Evolutionary conservation across 2,797 vertebrate species (phyloP), one percentile per base, ranked within the genome.

Genomic region (Schizothorax lantsangensis): DNA sequence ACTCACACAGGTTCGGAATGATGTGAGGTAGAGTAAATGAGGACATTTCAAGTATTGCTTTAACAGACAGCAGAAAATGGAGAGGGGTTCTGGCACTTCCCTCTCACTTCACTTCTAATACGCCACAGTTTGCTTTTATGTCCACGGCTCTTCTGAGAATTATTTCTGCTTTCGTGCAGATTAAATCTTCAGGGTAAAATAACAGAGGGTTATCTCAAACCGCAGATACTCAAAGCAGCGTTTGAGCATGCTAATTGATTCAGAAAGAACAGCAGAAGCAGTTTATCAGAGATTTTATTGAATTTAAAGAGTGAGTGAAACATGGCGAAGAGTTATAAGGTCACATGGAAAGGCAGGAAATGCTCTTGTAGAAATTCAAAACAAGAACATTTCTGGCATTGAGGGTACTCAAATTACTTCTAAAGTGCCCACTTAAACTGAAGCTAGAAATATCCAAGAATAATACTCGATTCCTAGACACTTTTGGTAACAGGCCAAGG

Each of bases 401-500:
- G 38, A 86, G 68, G 54, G 66, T 91, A 85, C 52, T 84, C 66
- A 88, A 90, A 91, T 88, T 64, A 89, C 78, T 68, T 83, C 21
- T 77, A 19, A 80, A 84, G 64, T 62, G 52, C 82, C 72, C 71
- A 82, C 80, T 86, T 82, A 83, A 90, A 88, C 90, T 84, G 57
- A 83, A 89, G 79, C 84, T 66, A 86, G 54, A 85, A 43, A 80
- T 85, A 90, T 91, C 86, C 74, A 91, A 83, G 81, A 87, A 91
- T 89, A 86, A 72, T 87, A 88, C 84, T 92, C 89, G 87, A 89
- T 86, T 91, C 84, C 80, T 89, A 85, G 90, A 79, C 90, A 90
- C 82, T 86, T 45, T 36, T 87, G 92, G 90, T 90, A 87, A 77
- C 1, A 69, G 45, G 91, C 92, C 93, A 94, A 90, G 30, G 79